Evolutionary conservation across 1,140 invertebrate genomes (phyloP).

Genomic region (Drosophila pandora): DNA sequence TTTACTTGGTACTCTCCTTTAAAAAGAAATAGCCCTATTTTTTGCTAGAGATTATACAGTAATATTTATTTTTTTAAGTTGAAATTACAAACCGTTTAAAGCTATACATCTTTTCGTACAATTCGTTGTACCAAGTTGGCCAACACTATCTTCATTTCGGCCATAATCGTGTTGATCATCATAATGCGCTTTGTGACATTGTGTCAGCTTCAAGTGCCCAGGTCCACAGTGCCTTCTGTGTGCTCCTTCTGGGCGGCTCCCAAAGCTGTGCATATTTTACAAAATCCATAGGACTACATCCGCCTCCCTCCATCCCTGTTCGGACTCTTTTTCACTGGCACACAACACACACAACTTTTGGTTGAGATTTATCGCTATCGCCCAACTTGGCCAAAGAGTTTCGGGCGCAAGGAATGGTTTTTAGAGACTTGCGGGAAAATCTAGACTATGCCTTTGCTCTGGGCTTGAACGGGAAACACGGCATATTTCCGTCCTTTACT

Average conservation of each 20-base stretch:
- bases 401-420: conserved; percentile 6
- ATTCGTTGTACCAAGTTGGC: conserved; percentile 10
- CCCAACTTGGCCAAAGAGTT: conserved; percentile 62
- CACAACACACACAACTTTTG: conserved; percentile 58
- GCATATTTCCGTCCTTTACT: conserved; percentile 47
- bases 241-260: conserved; percentile 26
- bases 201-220: conserved; percentile 67
- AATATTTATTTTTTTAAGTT: not conserved
- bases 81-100: not conserved
- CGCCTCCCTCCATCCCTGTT: conserved; percentile 9
- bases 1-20: not conserved
- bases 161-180: conserved; percentile 70
- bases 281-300: conserved; percentile 53
- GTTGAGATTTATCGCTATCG: conserved; percentile 76
- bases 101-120: not conserved
- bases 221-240: conserved; percentile 38
- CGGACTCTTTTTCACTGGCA: not conserved
- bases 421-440: conserved; percentile 42
- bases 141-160: conserved; percentile 30
- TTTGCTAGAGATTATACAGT: too few species aligned
- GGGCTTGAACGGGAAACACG: conserved; percentile 17
- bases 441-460: conserved; percentile 64
- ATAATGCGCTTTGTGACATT: conserved; percentile 78
- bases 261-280: conserved; percentile 74
- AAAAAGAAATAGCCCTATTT: not conserved